Conservation (phyloP, 2,113 vertebrate species). For the Mustelus asterias region DNA sequence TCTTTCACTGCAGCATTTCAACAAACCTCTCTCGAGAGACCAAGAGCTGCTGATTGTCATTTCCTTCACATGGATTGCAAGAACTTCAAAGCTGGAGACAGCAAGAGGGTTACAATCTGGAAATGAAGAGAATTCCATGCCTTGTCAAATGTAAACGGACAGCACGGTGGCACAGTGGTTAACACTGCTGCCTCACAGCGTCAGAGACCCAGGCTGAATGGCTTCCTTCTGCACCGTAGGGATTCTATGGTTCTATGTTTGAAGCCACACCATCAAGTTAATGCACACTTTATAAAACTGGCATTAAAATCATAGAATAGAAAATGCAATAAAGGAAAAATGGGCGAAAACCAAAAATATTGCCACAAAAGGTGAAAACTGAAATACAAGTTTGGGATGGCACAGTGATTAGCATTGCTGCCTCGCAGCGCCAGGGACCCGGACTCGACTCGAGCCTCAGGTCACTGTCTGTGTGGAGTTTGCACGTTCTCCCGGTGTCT, state of each 20-base stretch:
- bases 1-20: background rate
- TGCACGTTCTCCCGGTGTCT: too few species aligned
- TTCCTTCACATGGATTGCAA: background rate
- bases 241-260: too few species aligned
- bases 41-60: background rate
- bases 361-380: background rate
- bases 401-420: too few species aligned
- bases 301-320: background rate
- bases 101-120: background rate
- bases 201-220: too few species aligned
- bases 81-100: background rate
- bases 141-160: too few species aligned
- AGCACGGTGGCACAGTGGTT: too few species aligned
- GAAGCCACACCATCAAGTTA: background rate
- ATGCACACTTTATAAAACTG: background rate
- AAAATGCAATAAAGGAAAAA: background rate
- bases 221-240: too few species aligned
- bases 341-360: background rate
- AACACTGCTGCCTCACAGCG: too few species aligned
- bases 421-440: too few species aligned
- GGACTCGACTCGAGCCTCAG: too few species aligned
- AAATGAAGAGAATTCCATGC: background rate
- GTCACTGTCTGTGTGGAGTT: too few species aligned
- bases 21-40: background rate
- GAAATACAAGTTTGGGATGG: too few species aligned